A percentile compares a stretch with the other conserved stretches of the same genome.
These are phyloP conservation scores for Entomyzon cyanotis DNA, from an alignment of 2,113 vertebrate genomes.

Conservation along the genomic window DNA sequence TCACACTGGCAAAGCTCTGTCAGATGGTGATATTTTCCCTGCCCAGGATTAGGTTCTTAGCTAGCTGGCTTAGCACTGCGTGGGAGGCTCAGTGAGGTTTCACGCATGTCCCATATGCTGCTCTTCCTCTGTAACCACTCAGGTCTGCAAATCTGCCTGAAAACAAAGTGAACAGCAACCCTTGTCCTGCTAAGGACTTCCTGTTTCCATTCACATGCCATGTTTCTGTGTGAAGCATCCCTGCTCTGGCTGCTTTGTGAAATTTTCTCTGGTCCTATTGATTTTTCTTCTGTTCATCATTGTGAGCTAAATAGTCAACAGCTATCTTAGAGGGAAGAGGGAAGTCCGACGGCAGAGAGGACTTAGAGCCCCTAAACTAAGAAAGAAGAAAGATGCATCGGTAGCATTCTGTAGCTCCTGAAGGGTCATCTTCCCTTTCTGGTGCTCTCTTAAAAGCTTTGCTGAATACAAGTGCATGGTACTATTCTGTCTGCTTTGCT, in stretches of 20 bases:
- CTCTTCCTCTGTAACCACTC: background rate
- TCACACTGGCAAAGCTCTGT: background rate
- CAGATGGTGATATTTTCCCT: slow-evolving; percentile 1
- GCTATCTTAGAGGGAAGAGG: background rate
- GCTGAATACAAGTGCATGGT: background rate
- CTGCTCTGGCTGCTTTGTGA: background rate
- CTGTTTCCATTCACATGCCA: background rate
- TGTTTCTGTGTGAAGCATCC: background rate
- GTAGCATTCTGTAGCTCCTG: background rate
- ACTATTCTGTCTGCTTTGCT: background rate
- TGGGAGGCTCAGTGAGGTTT: background rate
- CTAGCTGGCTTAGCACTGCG: background rate
- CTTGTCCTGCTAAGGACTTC: background rate
- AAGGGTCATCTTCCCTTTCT: background rate
- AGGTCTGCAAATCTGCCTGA: background rate
- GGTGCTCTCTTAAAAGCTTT: background rate
- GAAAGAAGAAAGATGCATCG: background rate
- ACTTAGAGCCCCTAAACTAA: background rate
- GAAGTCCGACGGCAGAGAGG: background rate
- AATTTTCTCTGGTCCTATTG: background rate
- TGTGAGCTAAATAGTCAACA: background rate
- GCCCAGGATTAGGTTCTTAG: background rate
- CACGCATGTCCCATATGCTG: background rate
- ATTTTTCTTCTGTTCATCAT: background rate
- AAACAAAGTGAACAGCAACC: slow-evolving; percentile 14